Evolutionary conservation across 1,140 invertebrate genomes (phyloP), one percentile per base, ranked within the genome.

Genomic region (Campoletis sonorensis): DNA sequence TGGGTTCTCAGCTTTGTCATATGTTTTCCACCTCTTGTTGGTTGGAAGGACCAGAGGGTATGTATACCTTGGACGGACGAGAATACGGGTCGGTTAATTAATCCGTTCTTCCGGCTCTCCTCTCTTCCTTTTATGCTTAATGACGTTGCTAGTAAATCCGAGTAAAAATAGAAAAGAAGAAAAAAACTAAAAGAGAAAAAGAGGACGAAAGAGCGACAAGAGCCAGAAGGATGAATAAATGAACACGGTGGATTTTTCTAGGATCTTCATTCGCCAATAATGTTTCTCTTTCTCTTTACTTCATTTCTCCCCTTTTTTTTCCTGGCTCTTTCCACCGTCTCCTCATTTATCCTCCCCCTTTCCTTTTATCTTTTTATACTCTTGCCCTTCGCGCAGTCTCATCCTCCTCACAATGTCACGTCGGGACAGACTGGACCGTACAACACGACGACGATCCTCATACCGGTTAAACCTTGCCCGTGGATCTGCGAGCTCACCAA

Each of bases 1-100:
- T 99, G 98, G 98, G 94, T 98, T 70, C 93, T 99, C 49, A 98
- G 97, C 75, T 98, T 99, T 87, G 95, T 99, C 84, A 98, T 99
- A 80, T 99, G 98, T 90, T 98, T 99, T 88, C 98, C 98, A 40
- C 98, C 98, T 8, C 91, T 99, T 49, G 97, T 99, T 26, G 98
- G 98, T 16, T 97, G 98, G 98, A 98, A 96, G 89, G 96, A 98
- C 92, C 93, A 95, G 89, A 94, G 94, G 93, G 95, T 96, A 89
- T 85, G 89, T 86, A 64, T 30, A 16, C 33, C 64, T n/a, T 30
- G 5, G 3, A 75, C 61, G n/a, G 23, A 27, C n/a, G 26, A 26
- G 37, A 49, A 68, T 85, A 81, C 72, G 58, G 21, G 67, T n/a
- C 3, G 30, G 30, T 70, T 77, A 81, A 81, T 75, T 61, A 81